Percentiles rank a stretch among this genome's conserved stretches.
Conservation (phyloP, 2,797 vertebrate genomes). For the Glyptemys insculpta region DNA sequence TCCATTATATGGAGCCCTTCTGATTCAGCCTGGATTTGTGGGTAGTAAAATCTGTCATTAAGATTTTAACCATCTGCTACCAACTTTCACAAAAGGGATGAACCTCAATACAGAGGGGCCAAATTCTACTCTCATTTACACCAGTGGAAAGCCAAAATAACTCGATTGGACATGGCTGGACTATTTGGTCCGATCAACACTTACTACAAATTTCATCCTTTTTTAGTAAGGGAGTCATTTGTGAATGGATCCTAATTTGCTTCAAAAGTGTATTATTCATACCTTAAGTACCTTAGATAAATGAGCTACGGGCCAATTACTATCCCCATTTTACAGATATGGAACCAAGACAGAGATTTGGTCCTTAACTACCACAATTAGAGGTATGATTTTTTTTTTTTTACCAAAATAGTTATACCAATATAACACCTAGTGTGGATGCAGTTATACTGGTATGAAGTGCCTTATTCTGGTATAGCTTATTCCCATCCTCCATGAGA, state of each 20-base stretch:
- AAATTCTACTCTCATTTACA: neutral
- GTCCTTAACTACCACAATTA: neutral
- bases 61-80: conserved; percentile 48
- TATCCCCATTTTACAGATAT: neutral
- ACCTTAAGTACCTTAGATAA: neutral
- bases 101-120: neutral
- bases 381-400: neutral
- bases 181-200: rapidly evolving
- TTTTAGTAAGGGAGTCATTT: neutral
- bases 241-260: neutral
- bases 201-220: neutral
- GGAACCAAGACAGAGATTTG: neutral
- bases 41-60: conserved; percentile 12
- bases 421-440: neutral
- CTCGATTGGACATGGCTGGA: rapidly evolving
- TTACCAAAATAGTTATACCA: neutral
- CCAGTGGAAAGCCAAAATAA: neutral
- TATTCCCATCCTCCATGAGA: neutral
- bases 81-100: neutral
- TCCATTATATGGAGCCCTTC: neutral
- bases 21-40: neutral
- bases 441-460: neutral
- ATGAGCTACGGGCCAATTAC: neutral
- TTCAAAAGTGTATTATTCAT: neutral
- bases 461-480: neutral